Conservation (phyloP, 1,140 invertebrate species). For the Batillaria attramentaria region DNA sequence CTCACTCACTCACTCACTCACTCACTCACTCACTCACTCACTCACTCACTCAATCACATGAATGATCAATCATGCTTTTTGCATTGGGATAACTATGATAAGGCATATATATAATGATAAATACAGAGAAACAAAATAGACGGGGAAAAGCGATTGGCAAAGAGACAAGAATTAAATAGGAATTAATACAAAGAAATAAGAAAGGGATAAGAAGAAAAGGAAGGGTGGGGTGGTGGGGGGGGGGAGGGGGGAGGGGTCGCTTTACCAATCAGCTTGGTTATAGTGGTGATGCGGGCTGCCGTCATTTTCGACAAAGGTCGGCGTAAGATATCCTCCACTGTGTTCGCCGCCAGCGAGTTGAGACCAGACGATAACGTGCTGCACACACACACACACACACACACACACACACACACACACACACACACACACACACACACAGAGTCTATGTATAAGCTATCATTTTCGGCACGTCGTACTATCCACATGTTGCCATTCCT, state of each 20-base stretch:
- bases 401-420: neutral
- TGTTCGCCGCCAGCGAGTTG: constrained; percentile 91
- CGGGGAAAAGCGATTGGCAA: too few species aligned
- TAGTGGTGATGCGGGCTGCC: constrained; percentile 80
- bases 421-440: neutral
- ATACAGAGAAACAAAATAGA: neutral
- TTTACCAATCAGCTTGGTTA: constrained; percentile 78
- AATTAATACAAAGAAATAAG: too few species aligned
- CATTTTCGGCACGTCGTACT: too few species aligned
- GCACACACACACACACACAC: constrained; percentile 23
- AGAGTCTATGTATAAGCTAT: too few species aligned
- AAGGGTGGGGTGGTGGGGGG: neutral
- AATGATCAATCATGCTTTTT: neutral
- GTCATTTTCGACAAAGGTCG: constrained; percentile 80
- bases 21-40: too few species aligned
- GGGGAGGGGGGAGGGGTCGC: neutral
- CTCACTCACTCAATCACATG: too few species aligned
- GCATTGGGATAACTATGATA: neutral
- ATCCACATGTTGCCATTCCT: too few species aligned
- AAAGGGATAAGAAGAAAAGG: neutral
- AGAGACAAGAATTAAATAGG: too few species aligned
- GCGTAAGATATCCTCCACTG: constrained; percentile 87
- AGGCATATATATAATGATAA: neutral
- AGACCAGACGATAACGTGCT: constrained; percentile 94
- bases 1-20: too few species aligned